Conservation (phyloP, 1,140 invertebrate genomes). For the Schmidtea mediterranea region DNA sequence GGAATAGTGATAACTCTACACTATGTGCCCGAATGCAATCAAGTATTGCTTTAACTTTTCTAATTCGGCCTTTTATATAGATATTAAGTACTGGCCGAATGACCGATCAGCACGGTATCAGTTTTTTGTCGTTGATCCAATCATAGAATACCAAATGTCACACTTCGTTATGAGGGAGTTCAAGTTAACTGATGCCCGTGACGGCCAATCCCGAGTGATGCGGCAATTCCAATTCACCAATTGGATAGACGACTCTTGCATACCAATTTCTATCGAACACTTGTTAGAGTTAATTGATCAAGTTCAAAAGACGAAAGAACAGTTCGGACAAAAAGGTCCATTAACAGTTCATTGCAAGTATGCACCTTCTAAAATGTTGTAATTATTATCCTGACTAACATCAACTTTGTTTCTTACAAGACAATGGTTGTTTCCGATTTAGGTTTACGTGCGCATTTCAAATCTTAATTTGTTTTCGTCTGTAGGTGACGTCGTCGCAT, state of each 20-base stretch:
- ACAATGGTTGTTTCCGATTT: too few relatives aligned
- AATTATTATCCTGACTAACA: too few relatives aligned
- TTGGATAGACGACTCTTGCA: constrained; percentile 25
- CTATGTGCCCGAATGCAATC: constrained; percentile 60
- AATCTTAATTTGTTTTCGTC: too few relatives aligned
- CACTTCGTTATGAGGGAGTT: constrained; percentile 92
- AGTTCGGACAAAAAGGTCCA: constrained; percentile 94
- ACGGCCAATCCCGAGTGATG: constrained; percentile 62
- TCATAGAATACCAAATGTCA: constrained; percentile 78
- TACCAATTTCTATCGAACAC: constrained; percentile 59
- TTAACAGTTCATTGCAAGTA: constrained; percentile 96
- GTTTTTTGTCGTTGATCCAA: constrained; percentile 1
- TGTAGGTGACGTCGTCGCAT: too few relatives aligned
- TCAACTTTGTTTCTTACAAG: too few relatives aligned
- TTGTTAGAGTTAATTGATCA: constrained; percentile 75
- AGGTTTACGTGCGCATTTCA: too few relatives aligned
- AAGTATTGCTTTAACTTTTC: constrained; percentile 50
- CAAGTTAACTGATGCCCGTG: constrained; percentile 49
- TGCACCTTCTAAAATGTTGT: constrained; percentile 28
- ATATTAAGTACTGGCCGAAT: constrained; percentile 19
- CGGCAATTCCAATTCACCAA: constrained; percentile 1
- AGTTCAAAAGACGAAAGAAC: constrained; percentile 96
- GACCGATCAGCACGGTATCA: constrained; percentile 7
- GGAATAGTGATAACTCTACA: constrained; percentile 97
- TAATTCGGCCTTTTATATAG: constrained; percentile 45